Conservation (phyloP, 2,888 invertebrate species). For the Digitonthophagus gazella region DNA sequence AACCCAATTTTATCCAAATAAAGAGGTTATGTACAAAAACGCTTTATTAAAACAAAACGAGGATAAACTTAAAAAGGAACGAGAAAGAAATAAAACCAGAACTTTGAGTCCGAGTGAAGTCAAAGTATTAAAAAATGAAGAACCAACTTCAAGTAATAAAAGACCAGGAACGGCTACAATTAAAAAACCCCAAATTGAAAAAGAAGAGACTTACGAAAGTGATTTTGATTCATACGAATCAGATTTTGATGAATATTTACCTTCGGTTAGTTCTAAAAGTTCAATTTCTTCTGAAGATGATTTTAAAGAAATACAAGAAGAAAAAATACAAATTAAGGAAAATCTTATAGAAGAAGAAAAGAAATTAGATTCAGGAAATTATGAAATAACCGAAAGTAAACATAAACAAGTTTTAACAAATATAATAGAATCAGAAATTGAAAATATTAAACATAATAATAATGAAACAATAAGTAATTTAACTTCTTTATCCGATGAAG, state of each 20-base stretch:
- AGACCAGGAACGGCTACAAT: constrained; percentile 50
- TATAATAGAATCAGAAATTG: constrained; percentile 50
- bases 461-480: constrained; percentile 32
- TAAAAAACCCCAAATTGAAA: constrained; percentile 21
- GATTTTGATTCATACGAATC: constrained; percentile 61
- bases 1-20: constrained; percentile 48
- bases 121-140: constrained; percentile 29
- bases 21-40: constrained; percentile 42
- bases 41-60: constrained; percentile 36
- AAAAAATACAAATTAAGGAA: background rate
- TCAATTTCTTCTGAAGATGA: constrained; percentile 25
- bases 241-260: constrained; percentile 53
- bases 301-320: background rate
- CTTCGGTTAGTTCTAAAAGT: constrained; percentile 33
- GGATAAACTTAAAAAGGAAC: constrained; percentile 22
- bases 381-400: constrained; percentile 51
- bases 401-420: constrained; percentile 47
- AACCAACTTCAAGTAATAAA: constrained; percentile 31
- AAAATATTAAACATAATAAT: constrained; percentile 38
- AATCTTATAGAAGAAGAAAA: constrained; percentile 51
- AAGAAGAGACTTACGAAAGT: constrained; percentile 52
- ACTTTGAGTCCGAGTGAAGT: constrained; percentile 31
- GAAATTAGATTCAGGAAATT: constrained; percentile 61
- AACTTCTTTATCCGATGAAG: constrained; percentile 56
- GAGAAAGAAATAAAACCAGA: constrained; percentile 31